These are phyloP conservation scores for Anabacerthia variegaticeps DNA, from an alignment of 2,797 vertebrate species.

Conservation along the genomic window DNA sequence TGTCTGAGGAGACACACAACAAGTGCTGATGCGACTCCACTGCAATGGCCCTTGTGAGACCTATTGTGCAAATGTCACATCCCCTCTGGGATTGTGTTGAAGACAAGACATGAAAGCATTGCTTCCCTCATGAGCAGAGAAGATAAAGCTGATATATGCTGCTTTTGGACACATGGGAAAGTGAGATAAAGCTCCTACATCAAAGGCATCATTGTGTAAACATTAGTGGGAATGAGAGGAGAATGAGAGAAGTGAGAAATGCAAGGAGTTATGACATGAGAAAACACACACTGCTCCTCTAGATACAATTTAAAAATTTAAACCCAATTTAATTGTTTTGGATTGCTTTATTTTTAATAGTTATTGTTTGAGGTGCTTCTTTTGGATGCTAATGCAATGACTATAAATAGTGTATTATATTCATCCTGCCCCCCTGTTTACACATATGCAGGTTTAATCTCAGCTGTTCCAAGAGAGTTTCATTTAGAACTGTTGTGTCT, in stretches of 20 bases:
- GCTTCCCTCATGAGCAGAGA: neutral
- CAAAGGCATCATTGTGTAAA: slow-evolving; percentile 14
- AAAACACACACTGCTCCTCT: neutral
- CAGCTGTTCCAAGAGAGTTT: neutral
- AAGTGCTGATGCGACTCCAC: neutral
- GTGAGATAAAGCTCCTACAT: slow-evolving; percentile 49
- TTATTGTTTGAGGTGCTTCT: neutral
- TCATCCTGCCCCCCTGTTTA: neutral
- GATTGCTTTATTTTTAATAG: neutral
- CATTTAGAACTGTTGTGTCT: neutral
- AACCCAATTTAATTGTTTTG: neutral
- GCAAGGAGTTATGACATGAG: neutral
- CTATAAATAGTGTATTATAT: neutral
- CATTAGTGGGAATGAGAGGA: neutral
- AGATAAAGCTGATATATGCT: slow-evolving; percentile 31
- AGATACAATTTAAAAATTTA: neutral
- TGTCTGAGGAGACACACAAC: slow-evolving; percentile 53
- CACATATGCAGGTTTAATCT: neutral
- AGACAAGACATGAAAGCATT: neutral
- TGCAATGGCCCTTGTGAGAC: neutral
- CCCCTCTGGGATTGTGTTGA: neutral
- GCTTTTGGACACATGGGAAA: neutral
- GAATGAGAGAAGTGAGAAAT: neutral
- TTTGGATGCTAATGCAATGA: slow-evolving; percentile 13
- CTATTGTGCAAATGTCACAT: slow-evolving; percentile 26